Evolutionary conservation across 1,140 invertebrate genomes (phyloP).

Genomic region (Paralvinella palmiformis): DNA sequence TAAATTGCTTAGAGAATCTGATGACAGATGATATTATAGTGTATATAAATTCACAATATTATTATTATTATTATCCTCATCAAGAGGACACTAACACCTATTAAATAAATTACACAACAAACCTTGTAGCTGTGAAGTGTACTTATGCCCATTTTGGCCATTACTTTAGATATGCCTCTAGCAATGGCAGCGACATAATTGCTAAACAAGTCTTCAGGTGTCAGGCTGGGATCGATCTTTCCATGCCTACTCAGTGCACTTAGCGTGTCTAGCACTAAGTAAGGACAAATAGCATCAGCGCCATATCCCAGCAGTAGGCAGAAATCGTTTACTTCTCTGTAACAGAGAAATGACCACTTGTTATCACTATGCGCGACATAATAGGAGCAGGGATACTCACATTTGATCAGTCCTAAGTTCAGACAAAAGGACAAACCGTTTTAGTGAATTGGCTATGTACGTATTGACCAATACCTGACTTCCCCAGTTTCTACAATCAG

Average conservation of each 20-base stretch:
- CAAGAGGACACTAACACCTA: too few species aligned
- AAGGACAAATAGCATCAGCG: constrained; percentile 95
- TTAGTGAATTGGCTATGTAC: too few species aligned
- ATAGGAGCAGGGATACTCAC: too few species aligned
- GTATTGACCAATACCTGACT: constrained; percentile 69
- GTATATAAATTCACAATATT: too few species aligned
- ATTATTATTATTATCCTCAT: too few species aligned
- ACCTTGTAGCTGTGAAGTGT: constrained; percentile 97
- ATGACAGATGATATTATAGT: too few species aligned
- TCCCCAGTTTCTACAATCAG: constrained; percentile 89
- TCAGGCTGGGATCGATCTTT: constrained; percentile 66
- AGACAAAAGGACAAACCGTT: neutral
- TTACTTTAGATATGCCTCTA: constrained; percentile 62
- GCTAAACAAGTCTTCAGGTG: constrained; percentile 77
- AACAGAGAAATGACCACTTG: too few species aligned
- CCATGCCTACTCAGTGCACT: constrained; percentile 73
- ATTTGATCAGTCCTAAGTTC: neutral
- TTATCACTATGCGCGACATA: too few species aligned
- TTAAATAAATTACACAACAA: too few species aligned
- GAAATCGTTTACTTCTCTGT: constrained; percentile 88
- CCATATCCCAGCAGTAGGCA: constrained; percentile 94
- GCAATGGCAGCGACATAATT: constrained; percentile 59
- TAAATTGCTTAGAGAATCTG: too few species aligned
- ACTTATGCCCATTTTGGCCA: constrained; percentile 99
- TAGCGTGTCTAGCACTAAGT: constrained; percentile 90